Base-by-base conservation (phyloP, 2,888 invertebrate species). In the Chirona hameri region DNA sequence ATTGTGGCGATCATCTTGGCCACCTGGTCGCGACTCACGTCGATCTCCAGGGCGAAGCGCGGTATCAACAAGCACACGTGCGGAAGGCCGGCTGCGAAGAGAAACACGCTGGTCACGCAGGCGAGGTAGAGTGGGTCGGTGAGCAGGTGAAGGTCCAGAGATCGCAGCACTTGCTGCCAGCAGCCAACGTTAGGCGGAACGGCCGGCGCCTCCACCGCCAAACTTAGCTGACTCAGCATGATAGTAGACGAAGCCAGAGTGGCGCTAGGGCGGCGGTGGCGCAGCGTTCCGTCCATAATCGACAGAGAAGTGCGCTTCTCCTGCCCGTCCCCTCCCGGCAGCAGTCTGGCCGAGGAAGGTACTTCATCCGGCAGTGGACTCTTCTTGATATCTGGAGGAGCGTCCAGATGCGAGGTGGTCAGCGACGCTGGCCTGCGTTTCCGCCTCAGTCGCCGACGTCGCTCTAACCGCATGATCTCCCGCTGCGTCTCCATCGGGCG, bases 41-140 rank as follows among this genome's bases (percentile, higher is more conserved):
- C 72, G 39, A 72, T 72, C 21, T 72, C 72, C 18, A 39, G 72
- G 72, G 31, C 72, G 39, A 72, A 72, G 72, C 72, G 72, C 31
- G 72, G 72, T 18, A 72, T 29, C 39, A 72, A 9, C 72, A 72
- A 12, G 9, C 31, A 31, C 31, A 72, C 72, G 39, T 72, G 72
- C 21, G 72, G 72, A 29, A 72, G 72, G 31, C 72, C 72, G 72
- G 72, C 5, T 14, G 7, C 5, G 39, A 39, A 72, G n/a, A 72
- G 39, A 4, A 72, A 39, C 31, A 39, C 72, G 72, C 72, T n/a
- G 7, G 21, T 3, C 31, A 72, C 21, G 39, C 72, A 72, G 39
- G 21, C 39, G 31, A 31, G 5, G 39, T 72, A 72, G 14, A 72
- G 39, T 21, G 72, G 72, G 3, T 72, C 31, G 31, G 18, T 39